Evolutionary conservation across 1,140 invertebrate genomes (phyloP).

Genomic region (Ganaspis sp.): DNA sequence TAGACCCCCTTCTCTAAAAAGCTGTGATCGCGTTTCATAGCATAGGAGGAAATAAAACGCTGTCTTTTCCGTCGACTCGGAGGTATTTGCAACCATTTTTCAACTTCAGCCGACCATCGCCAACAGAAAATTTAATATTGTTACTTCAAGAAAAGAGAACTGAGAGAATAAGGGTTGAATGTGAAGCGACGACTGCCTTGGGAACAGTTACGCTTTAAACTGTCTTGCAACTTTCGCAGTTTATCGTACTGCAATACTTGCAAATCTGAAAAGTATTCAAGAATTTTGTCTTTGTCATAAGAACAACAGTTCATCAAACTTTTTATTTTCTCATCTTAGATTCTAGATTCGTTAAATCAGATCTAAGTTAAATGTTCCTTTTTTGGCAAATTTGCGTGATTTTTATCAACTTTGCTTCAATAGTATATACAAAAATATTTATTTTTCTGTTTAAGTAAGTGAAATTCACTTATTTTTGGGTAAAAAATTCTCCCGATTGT

Average conservation of each 20-base stretch:
- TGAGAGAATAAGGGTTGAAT: conserved; percentile 7
- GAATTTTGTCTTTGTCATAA: not conserved
- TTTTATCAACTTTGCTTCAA: no score
- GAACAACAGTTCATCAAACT: not conserved
- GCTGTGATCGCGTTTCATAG: not conserved
- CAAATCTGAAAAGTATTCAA: conserved; percentile 2
- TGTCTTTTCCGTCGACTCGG: not conserved
- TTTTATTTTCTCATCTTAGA: not conserved
- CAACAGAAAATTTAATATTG: conserved; percentile 26
- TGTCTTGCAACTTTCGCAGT: conserved; percentile 7
- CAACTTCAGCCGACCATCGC: conserved; percentile 7
- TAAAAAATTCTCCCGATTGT: no score
- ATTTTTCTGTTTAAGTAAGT: no score
- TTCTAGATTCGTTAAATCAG: no score
- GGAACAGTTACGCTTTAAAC: conserved; percentile 25
- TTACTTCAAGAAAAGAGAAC: not conserved
- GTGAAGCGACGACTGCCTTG: not conserved
- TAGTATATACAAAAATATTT: no score
- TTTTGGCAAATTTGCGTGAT: no score
- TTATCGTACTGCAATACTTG: not conserved
- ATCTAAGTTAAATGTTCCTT: no score
- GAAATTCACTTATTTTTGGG: no score
- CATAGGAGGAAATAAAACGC: conserved; percentile 4
- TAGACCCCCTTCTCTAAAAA: not conserved
- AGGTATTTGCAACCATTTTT: conserved; percentile 29